Evolutionary conservation across 64 coral and sea anemone genomes (phyloP), one percentile per base, ranked within the genome.

Genomic region (Actinia tenebrosa): DNA sequence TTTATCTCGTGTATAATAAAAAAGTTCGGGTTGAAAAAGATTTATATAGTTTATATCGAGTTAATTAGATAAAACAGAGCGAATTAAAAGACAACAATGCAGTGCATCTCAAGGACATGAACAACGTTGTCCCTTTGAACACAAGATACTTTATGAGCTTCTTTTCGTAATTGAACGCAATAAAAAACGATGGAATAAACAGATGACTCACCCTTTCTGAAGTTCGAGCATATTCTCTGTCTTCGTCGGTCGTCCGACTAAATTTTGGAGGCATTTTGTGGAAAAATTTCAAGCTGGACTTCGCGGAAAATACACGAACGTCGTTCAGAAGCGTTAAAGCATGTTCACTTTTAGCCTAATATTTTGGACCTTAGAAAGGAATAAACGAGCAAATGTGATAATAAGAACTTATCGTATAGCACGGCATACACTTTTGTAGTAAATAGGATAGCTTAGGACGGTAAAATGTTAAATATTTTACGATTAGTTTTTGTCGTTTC

Each of bases 181-280:
- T 1, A 3, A 30, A 75, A 75, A 75, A 75, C n/a, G 26, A 43
- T 75, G 20, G 11, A 75, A 75, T 14, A 30, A 75, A 30, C 18
- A 27, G 19, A 60, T 45, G 20, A 83, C 94, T 89, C 77, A 92
- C 94, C 77, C 94, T 89, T 84, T 95, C 94, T 17, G 94, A 92
- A 20, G 71, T 45, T 66, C 87, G 91, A 25, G 94, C 87, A 56
- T 84, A 83, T 16, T 27, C 84, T 18, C 78, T 86, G 85, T 95
- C 94, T 4, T 87, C 94, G 7, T 58, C 89, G 27, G 84, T 91
- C 7, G 85, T 59, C 54, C 94, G 90, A 84, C 87, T 92, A 89
- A 92, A 95, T 58, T 95, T 95, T 1, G 94, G 94, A 53, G 94
- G 94, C 94, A 95, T 95, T 30, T 53, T 81, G 16, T 81, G 44